Base-by-base conservation (phyloP, 2,113 vertebrate genomes). In the Ramphastos sulfuratus region DNA sequence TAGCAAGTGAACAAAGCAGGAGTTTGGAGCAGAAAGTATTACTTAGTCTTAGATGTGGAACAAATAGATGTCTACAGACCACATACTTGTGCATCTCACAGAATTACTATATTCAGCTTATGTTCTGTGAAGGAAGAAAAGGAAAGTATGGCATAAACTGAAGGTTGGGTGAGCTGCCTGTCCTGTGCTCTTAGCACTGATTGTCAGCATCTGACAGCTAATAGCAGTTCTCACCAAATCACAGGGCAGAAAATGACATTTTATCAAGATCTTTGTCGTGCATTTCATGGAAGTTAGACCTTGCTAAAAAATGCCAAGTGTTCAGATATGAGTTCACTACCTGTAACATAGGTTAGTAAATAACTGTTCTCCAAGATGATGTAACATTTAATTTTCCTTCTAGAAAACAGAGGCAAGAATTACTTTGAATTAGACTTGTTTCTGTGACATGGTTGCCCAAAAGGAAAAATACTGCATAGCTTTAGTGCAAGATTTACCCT, bases 401-500 rank as follows among this genome's bases (percentile, higher is more conserved):
- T 50, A 90, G 67, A 90, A 84, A 85, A 87, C 20, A 73, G 88
- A 84, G 66, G 24, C 25, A 64, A 92, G 46, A 23, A 37, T 86
- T 90, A 28, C 19, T 89, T 95, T 81, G 65, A 89, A 73, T 83
- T 72, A 91, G 79, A 80, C 33, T 72, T 52, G 10, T n/a, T 92
- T 92, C 91, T 76, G 76, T 89, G 81, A 83, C 81, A 70, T 55
- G 37, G 44, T 69, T 97, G 79, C 74, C 80, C 79, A 52, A 94
- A 94, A 96, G 85, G 54, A 90, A 96, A 92, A 52, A 90, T 88
- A 95, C 85, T 91, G 61, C 78, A 73, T 85, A 87, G 58, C 56
- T 96, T 94, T 97, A 97, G 76, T 92, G 74, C 74, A 94, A 89
- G 44, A 96, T 95, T 96, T 94, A 97, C 89, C 80, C 64, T 81